Percentiles rank a stretch among this genome's conserved stretches.
phyloP scores from a whole-genome alignment of 2,797 vertebrate genomes.

The Sphenodon punctatus region DNA sequence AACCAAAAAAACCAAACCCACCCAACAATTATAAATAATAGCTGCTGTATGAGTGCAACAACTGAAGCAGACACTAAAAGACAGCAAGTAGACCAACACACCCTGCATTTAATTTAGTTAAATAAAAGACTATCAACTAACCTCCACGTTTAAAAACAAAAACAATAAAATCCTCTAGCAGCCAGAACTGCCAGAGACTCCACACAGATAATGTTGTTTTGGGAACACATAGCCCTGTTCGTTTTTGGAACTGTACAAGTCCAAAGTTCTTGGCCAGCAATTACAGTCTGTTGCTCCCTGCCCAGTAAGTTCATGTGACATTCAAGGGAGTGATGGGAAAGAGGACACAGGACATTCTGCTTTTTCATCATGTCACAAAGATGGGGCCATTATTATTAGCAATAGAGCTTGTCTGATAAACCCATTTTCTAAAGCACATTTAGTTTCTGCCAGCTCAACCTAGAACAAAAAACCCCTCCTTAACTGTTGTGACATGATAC shows the following conservation, averaged over 20 bases:
- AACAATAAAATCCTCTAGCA: neutral
- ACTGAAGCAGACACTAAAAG: neutral
- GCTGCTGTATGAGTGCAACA: neutral
- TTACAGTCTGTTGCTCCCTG: neutral
- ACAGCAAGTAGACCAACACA: neutral
- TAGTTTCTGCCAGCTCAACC: neutral
- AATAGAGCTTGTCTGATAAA: neutral
- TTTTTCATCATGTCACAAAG: neutral
- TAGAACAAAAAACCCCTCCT: neutral
- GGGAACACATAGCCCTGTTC: neutral
- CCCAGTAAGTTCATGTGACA: rapidly evolving
- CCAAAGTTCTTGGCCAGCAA: neutral
- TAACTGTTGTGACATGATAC: neutral
- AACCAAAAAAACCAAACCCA: slow-evolving; percentile 18
- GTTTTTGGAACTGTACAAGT: neutral
- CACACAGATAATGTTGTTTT: neutral
- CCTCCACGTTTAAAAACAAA: neutral
- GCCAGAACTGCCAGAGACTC: neutral
- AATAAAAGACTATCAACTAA: neutral
- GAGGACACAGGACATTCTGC: neutral
- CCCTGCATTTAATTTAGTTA: neutral
- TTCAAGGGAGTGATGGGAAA: neutral
- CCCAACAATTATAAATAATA: neutral
- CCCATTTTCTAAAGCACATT: neutral
- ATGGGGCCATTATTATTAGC: rapidly evolving